Conservation (phyloP, 1,140 invertebrate genomes). For the Sminthurides bifidus region DNA sequence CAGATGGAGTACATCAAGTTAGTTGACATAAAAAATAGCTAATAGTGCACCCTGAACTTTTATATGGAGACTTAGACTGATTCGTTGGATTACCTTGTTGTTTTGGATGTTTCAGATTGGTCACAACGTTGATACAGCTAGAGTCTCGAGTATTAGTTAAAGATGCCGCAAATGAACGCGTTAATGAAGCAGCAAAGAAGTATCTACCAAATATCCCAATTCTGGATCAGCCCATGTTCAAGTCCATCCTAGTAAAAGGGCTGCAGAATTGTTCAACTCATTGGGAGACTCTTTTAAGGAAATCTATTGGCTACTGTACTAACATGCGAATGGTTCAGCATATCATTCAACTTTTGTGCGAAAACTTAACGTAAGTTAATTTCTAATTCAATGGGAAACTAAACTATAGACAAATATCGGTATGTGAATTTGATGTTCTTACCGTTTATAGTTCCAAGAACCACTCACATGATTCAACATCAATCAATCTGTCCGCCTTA, state of each 20-base stretch:
- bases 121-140: slow-evolving; percentile 3
- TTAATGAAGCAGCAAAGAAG: neutral
- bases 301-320: neutral
- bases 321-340: neutral
- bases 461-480: neutral
- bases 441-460: neutral
- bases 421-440: neutral
- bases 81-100: too few relatives aligned
- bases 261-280: neutral
- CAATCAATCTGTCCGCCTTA: neutral
- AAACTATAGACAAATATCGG: too few relatives aligned
- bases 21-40: too few relatives aligned
- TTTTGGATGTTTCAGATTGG: too few relatives aligned
- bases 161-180: neutral
- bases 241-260: neutral
- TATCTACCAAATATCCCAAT: slow-evolving; percentile 8
- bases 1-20: neutral
- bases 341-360: neutral
- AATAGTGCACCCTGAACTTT: too few relatives aligned
- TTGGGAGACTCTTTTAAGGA: neutral
- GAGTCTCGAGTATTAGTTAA: neutral
- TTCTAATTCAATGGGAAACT: too few relatives aligned
- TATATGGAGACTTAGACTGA: too few relatives aligned
- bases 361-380: slow-evolving; percentile 3
- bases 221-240: slow-evolving; percentile 10